These are phyloP conservation scores for Gryllus bimaculatus DNA, from an alignment of 1,140 invertebrate genomes.

Conservation along the genomic window DNA sequence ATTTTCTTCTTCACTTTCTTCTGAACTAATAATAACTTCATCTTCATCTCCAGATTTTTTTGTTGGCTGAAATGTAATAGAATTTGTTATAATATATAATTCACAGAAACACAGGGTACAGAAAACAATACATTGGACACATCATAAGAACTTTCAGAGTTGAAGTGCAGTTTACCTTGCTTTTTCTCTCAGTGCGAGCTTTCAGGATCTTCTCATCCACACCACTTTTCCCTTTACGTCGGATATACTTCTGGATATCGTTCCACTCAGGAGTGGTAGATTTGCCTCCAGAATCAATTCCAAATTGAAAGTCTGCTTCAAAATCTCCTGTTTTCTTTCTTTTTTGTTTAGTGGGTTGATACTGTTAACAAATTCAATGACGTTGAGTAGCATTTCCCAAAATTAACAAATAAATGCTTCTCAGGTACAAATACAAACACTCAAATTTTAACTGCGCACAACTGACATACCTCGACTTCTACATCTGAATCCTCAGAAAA, in stretches of 20 bases:
- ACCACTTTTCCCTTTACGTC: constrained; percentile 66
- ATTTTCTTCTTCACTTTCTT: not conserved
- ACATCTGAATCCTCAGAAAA: constrained; percentile 71
- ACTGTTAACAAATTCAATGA: constrained; percentile 42
- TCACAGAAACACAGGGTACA: too few relatives aligned
- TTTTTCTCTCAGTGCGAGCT: constrained; percentile 38
- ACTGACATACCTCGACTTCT: constrained; percentile 61
- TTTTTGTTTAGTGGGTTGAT: constrained; percentile 67
- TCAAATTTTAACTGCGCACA: constrained; percentile 16
- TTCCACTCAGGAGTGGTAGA: constrained; percentile 79
- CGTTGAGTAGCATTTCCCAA: not conserved
- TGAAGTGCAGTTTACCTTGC: not conserved
- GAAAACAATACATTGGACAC: not conserved
- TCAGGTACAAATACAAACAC: not conserved
- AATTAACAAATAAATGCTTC: not conserved
- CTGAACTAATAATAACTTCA: not conserved
- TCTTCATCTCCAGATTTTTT: not conserved
- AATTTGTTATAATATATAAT: too few relatives aligned
- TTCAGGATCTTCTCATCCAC: constrained; percentile 77
- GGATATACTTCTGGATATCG: constrained; percentile 72
- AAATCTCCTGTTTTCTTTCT: constrained; percentile 61
- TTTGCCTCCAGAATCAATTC: constrained; percentile 60
- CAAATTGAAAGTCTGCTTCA: constrained; percentile 48
- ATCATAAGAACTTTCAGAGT: not conserved
- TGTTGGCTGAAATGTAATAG: not conserved